A percentile compares a stretch with the other conserved stretches of the same genome.
Conservation (phyloP, 2,797 vertebrate genomes). For the Macrochelys suwanniensis region DNA sequence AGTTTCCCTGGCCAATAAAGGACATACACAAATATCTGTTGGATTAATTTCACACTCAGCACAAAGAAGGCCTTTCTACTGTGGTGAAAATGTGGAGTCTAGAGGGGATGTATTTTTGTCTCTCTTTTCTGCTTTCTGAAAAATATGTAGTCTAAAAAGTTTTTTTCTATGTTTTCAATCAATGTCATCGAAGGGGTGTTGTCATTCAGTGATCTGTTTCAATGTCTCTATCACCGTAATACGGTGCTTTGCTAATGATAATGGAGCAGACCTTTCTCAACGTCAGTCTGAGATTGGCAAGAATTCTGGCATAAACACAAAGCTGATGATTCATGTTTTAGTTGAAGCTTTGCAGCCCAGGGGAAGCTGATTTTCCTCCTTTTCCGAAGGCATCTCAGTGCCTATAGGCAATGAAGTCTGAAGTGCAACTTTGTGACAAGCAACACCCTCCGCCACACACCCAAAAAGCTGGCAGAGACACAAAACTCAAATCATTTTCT, state of each 20-base stretch:
- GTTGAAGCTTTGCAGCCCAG: conserved; percentile 38
- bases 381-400: conserved; percentile 35
- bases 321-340: fast-evolving
- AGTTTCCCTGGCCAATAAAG: conserved; percentile 13
- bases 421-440: conserved; percentile 25
- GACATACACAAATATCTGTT: conserved; percentile 34
- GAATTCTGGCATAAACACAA: conserved; percentile 13
- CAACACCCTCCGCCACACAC: not conserved
- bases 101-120: not conserved
- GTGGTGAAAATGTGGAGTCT: not conserved
- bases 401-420: conserved; percentile 34
- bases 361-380: conserved; percentile 23
- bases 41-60: not conserved
- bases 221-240: not conserved
- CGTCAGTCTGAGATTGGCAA: not conserved
- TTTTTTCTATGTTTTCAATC: not conserved
- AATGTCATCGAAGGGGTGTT: not conserved
- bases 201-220: not conserved
- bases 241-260: not conserved
- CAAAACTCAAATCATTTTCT: not conserved
- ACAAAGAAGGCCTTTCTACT: not conserved
- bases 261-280: conserved; percentile 18
- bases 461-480: not conserved
- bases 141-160: not conserved
- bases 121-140: conserved; percentile 3